Evolutionary conservation across 2,113 vertebrate species (phyloP).

Genomic region (Sula dactylatra): DNA sequence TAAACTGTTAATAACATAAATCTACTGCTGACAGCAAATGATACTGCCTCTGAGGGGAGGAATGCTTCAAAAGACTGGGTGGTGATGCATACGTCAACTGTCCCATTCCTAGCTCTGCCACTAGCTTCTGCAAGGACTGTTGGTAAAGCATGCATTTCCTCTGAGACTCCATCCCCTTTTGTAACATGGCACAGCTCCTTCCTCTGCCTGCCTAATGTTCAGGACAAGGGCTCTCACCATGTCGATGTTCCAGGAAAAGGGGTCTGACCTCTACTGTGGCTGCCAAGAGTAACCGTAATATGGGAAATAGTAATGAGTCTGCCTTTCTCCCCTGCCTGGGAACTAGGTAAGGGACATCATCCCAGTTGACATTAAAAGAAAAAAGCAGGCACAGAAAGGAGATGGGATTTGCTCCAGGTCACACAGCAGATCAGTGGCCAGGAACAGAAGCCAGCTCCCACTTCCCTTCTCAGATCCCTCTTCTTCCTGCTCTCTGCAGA

Average conservation of each 20-base stretch:
- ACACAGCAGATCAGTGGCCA: conserved; percentile 6
- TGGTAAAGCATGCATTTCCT: not conserved
- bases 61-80: not conserved
- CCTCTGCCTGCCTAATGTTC: not conserved
- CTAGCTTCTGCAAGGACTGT: not conserved
- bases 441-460: conserved; percentile 59
- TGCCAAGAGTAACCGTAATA: not conserved
- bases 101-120: not conserved
- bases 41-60: not conserved
- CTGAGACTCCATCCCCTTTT: not conserved
- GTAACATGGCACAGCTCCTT: not conserved
- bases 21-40: not conserved
- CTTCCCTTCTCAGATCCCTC: conserved; percentile 50
- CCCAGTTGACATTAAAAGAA: not conserved
- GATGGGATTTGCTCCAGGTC: conserved; percentile 53
- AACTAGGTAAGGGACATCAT: conserved; percentile 11
- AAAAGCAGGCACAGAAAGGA: not conserved
- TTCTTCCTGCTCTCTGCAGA: not conserved
- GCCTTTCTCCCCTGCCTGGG: conserved; percentile 28
- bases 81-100: not conserved
- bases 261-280: not conserved
- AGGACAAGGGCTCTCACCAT: not conserved
- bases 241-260: not conserved
- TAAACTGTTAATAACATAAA: not conserved
- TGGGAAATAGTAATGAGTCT: not conserved